These are phyloP conservation scores for Halcyon leucocephala DNA, from an alignment of 2,797 vertebrate species.

Conservation along the genomic window DNA sequence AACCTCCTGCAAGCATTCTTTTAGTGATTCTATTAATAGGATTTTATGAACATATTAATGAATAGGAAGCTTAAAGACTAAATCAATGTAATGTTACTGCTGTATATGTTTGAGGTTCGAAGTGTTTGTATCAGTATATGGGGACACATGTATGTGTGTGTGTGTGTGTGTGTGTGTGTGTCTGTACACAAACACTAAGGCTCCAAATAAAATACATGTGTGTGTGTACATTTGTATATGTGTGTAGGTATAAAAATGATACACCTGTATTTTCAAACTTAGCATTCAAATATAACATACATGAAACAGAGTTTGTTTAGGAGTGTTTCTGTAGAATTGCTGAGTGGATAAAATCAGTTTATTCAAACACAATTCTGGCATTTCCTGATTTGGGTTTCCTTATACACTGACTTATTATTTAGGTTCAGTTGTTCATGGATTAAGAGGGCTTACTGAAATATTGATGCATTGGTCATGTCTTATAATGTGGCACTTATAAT, in stretches of 20 bases:
- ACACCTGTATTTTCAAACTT: not conserved
- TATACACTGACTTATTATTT: not conserved
- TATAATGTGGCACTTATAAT: not conserved
- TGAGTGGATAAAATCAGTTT: not conserved
- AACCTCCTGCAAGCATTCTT: not conserved
- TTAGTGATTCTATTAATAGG: not conserved
- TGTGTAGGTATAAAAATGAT: not conserved
- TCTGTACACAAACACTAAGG: not conserved
- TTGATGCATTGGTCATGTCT: not conserved
- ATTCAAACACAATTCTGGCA: not conserved
- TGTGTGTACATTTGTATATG: not conserved
- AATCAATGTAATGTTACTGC: not conserved
- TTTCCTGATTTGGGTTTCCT: not conserved
- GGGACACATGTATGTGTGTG: rapidly evolving
- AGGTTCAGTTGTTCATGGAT: not conserved
- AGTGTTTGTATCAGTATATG: not conserved
- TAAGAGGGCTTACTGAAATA: not conserved
- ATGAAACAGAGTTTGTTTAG: not conserved
- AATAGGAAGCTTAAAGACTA: not conserved
- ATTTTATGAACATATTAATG: not conserved
- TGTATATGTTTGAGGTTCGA: not conserved
- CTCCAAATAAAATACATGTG: not conserved
- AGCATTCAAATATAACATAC: not conserved
- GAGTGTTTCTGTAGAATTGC: not conserved
- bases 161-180: not conserved